Evolutionary conservation across 2,888 invertebrate genomes (phyloP).

Genomic region (Stomorhina lunata): DNA sequence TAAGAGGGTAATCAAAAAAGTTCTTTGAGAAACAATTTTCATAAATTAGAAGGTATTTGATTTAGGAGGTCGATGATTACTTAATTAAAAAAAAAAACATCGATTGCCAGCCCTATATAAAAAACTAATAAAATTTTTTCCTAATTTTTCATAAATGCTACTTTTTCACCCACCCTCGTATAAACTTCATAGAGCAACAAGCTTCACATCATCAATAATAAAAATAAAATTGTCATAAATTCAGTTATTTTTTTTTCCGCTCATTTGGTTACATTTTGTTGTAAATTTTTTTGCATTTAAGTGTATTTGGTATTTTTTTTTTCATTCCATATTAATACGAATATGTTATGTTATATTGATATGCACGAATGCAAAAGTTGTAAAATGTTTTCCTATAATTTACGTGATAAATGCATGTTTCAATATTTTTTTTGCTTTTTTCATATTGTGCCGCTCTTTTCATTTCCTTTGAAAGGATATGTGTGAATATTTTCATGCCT

Average conservation of each 20-base stretch:
- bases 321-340: constrained; percentile 19
- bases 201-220: constrained; percentile 63
- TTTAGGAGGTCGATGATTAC: too few relatives aligned
- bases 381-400: constrained; percentile 64
- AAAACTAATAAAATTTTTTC: too few relatives aligned
- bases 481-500: too few relatives aligned
- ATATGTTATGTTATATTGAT: constrained; percentile 56
- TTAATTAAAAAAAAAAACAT: too few relatives aligned
- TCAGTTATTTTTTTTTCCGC: constrained; percentile 63
- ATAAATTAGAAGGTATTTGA: too few relatives aligned
- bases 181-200: constrained; percentile 47
- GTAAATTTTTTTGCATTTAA: background rate
- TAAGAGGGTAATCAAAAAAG: too few relatives aligned
- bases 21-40: too few relatives aligned
- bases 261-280: constrained; percentile 12
- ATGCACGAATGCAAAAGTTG: constrained; percentile 62
- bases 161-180: background rate
- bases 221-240: constrained; percentile 76
- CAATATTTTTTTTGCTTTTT: constrained; percentile 31
- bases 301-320: background rate
- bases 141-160: too few relatives aligned
- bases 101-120: too few relatives aligned
- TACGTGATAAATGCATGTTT: constrained; percentile 64
- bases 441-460: background rate
- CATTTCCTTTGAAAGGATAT: constrained; percentile 33